A percentile compares a stretch with the other conserved stretches of the same genome.
phyloP scores from a whole-genome alignment of 1,140 invertebrate species.

The Ostrea edulis region DNA sequence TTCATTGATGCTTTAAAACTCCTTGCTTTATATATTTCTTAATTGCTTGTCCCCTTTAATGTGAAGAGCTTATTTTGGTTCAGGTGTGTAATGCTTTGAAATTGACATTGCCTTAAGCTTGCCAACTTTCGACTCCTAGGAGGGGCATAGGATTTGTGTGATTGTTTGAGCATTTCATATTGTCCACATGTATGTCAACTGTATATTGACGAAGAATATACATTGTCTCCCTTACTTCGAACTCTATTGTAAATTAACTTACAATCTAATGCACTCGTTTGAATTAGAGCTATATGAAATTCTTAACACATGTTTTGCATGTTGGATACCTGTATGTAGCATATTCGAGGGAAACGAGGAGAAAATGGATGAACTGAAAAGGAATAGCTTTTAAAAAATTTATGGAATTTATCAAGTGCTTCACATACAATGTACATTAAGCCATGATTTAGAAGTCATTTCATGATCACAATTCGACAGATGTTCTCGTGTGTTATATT shows the following conservation, averaged over 20 bases:
- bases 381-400: no score
- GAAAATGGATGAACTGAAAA: not conserved
- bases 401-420: no score
- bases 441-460: not conserved
- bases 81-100: not conserved
- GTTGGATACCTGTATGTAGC: not conserved
- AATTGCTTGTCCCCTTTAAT: not conserved
- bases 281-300: not conserved
- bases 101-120: conserved; percentile 5
- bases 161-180: no score
- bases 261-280: not conserved
- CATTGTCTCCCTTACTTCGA: not conserved
- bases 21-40: not conserved
- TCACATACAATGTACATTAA: no score
- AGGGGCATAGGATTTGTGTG: conserved; percentile 12
- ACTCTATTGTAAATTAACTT: conserved; percentile 18
- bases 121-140: not conserved
- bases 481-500: not conserved
- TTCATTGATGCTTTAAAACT: not conserved
- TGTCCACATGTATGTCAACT: not conserved
- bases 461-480: not conserved
- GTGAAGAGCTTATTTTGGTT: conserved; percentile 12
- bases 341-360: not conserved
- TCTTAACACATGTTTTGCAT: not conserved
- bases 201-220: not conserved